Evolutionary conservation across 2,888 invertebrate genomes (phyloP), one percentile per base, ranked within the genome.

Genomic region (Drosophila nigritarsus): DNA sequence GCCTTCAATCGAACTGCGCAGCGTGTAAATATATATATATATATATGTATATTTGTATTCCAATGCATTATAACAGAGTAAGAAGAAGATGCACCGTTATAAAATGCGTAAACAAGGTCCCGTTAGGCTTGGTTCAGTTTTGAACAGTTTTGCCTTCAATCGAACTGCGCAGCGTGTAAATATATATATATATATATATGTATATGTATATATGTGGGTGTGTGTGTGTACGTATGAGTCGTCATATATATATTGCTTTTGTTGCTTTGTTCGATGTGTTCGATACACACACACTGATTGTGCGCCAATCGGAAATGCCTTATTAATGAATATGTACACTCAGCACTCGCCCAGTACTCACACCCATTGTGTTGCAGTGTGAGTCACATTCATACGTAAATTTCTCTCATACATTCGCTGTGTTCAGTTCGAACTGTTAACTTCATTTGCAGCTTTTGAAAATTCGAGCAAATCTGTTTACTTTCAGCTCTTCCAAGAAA

Each of bases 291-390:
- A 55, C 2, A 13, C 13, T 45, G 62, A 38, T 50, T 49, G 49
- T 38, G 60, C 55, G 49, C 51, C 58, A 71, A 75, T 50, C 63
- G 80, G 69, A 80, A 73, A 80, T 78, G 68, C 66, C 53, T 67
- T 75, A 69, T 75, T 79, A 80, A 80, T 79, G 80, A 79, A 80
- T 75, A 53, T 55, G 55, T 15, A 8, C 24, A 69, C 63, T 55
- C 66, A 45, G 3, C 24, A 69, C 60, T 59, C 66, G 20, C 24
- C 55, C 64, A 59, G 29, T 51, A 45, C 49, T 3, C 36, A 20
- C 20, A 34, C 18, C 24, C 27, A 30, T 45, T 45, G 15, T 45
- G 42, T 11, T 42, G 20, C 42, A 42, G 36, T 36, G 36, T 40
- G 9, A n/a, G 9, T 40, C 24, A 29, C 53, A 40, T n/a, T 40